Percentiles rank a stretch among this genome's conserved stretches.
Evolutionary conservation across 2,797 vertebrate species (phyloP).

Genomic region (Anguilla megastoma): DNA sequence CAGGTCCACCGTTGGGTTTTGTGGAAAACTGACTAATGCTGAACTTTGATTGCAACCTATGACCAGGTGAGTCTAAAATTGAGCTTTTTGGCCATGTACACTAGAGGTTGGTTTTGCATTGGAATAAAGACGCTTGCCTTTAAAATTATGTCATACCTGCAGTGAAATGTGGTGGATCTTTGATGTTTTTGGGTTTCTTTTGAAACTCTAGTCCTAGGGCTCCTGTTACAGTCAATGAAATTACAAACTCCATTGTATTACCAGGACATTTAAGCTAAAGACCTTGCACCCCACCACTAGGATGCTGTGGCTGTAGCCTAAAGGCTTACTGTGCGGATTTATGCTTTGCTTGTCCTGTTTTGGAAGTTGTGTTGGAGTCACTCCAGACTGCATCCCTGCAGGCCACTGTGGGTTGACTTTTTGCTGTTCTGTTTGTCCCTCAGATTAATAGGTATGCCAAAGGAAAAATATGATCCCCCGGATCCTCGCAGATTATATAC

Average conservation of each 20-base stretch:
- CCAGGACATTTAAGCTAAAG: background rate
- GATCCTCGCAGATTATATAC: slow-evolving; percentile 98
- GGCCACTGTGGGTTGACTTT: background rate
- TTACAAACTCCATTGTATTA: background rate
- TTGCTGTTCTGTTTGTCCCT: slow-evolving; percentile 22
- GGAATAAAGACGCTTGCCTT: background rate
- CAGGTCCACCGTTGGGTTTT: background rate
- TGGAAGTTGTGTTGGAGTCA: slow-evolving; percentile 20
- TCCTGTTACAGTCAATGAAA: background rate
- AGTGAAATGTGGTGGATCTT: background rate
- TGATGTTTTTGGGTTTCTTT: background rate
- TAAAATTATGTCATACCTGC: background rate
- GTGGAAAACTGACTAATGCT: background rate
- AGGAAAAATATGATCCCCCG: slow-evolving; percentile 99
- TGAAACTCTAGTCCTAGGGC: background rate
- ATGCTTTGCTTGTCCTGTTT: background rate
- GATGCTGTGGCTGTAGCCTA: too few relatives aligned
- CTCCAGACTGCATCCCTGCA: background rate
- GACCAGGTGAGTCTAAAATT: background rate
- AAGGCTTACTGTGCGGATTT: background rate
- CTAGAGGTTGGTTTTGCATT: background rate
- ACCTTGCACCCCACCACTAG: background rate
- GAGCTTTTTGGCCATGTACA: background rate
- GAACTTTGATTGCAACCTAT: background rate
- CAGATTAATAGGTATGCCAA: slow-evolving; percentile 99